phyloP scores from a whole-genome alignment of 2,797 vertebrate species.

The Agapornis canus region DNA sequence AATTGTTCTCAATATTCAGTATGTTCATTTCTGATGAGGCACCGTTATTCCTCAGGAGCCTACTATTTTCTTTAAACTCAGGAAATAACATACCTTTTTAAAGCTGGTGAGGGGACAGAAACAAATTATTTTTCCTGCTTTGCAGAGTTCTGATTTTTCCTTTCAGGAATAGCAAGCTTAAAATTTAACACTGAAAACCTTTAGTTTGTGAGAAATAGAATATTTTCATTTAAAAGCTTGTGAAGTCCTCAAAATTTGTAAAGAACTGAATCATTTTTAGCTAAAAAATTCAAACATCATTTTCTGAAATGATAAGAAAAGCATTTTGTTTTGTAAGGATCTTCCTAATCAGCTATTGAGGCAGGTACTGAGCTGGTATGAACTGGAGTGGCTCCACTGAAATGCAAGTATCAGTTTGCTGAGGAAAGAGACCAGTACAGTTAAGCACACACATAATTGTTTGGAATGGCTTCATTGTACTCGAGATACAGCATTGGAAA shows the following conservation, averaged over 20 bases:
- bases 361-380: not conserved
- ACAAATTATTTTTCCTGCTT: not conserved
- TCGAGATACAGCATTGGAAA: constrained; percentile 20
- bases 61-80: constrained; percentile 1
- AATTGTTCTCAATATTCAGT: not conserved
- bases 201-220: not conserved
- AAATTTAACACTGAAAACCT: not conserved
- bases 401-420: not conserved
- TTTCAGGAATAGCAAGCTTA: not conserved
- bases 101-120: not conserved
- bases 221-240: not conserved
- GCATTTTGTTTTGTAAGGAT: not conserved
- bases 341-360: not conserved
- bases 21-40: not conserved
- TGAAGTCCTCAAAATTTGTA: not conserved
- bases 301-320: not conserved
- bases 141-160: not conserved
- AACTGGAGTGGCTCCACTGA: not conserved
- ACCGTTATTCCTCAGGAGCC: not conserved
- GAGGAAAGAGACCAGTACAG: not conserved
- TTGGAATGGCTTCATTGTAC: not conserved
- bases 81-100: not conserved
- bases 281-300: not conserved
- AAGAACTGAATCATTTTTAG: not conserved
- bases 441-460: constrained; percentile 17